Evolutionary conservation across 2,113 vertebrate genomes (phyloP).

Genomic region (Entelurus aequoreus): DNA sequence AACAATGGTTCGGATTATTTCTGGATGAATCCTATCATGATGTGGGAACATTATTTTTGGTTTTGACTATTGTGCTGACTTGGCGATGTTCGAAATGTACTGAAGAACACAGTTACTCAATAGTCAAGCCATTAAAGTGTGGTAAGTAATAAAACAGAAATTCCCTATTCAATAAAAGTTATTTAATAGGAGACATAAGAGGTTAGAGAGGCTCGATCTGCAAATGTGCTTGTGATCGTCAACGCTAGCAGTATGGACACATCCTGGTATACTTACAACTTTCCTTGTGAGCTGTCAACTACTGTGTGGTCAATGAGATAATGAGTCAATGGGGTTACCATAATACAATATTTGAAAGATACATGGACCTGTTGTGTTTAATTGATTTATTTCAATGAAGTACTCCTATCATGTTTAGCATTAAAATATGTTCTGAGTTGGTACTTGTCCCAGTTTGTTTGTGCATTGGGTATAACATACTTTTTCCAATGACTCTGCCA

Average conservation of each 20-base stretch:
- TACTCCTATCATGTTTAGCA: too few species aligned
- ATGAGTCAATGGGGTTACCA: neutral
- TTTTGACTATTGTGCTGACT: neutral
- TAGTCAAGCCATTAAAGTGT: neutral
- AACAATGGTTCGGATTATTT: conserved; percentile 18
- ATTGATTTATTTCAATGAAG: conserved; percentile 2
- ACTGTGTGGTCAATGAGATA: neutral
- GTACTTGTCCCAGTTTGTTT: too few species aligned
- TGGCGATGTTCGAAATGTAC: conserved; percentile 3
- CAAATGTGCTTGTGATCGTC: neutral
- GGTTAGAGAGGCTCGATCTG: neutral
- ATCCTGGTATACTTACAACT: neutral
- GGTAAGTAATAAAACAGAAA: neutral
- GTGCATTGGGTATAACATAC: too few species aligned
- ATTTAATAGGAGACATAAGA: neutral
- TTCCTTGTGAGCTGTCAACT: neutral
- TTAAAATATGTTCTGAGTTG: too few species aligned
- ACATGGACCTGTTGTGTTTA: neutral
- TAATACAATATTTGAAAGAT: neutral
- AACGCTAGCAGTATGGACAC: neutral
- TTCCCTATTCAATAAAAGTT: conserved; percentile 2
- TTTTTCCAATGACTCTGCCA: too few species aligned
- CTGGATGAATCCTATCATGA: conserved; percentile 16
- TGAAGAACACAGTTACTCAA: conserved; percentile 3
- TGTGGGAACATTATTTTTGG: conserved; percentile 15